Base-by-base conservation (phyloP, 2,113 vertebrate genomes). In the Phainopepla nitens region DNA sequence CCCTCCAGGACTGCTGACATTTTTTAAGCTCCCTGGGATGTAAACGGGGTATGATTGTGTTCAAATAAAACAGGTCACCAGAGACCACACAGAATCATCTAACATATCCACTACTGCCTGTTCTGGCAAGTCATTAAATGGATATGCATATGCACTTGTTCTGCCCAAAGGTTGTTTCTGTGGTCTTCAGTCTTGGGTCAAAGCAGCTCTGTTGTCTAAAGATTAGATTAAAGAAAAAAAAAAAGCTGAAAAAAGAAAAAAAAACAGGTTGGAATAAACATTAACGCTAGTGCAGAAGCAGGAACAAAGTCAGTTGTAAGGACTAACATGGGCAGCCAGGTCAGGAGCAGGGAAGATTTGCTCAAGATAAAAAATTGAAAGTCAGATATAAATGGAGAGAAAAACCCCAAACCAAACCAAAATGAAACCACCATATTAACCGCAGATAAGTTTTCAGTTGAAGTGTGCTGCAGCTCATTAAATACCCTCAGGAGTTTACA, bases 51-150 rank as follows among this genome's bases (percentile, higher is more conserved):
- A 85, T 58, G 61, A 88, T 8, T 16, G 21, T 11, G 28, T 89
- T 94, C 56, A 82, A 83, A 94, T 78, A 73, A 87, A 86, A 75
- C 39, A 83, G 27, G 22, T 78, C 71, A 89, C n/a, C 5, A n/a
- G 42, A n/a, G 71, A 92, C 33, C 53, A 62, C 47, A 78, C 10
- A 57, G 45, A 35, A 89, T 71, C 58, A 69, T 72, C 49, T 44
- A 42, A 73, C 12, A 35, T 47, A 85, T 35, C 39, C 20, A 49
- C 28, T 80, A 39, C 33, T 68, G 36, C 23, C 53, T 57, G 23
- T 36, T 88, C 54, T 80, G 60, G 22, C 25, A 91, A 83, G 45
- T 51, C 58, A 85, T 85, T 66, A 92, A 57, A 93, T 6, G 60
- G 36, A 61, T 45, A 69, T 3, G 24, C 42, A 86, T 45, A 56